Conservation (phyloP, 2,113 vertebrate species). For the Perca flavescens region DNA sequence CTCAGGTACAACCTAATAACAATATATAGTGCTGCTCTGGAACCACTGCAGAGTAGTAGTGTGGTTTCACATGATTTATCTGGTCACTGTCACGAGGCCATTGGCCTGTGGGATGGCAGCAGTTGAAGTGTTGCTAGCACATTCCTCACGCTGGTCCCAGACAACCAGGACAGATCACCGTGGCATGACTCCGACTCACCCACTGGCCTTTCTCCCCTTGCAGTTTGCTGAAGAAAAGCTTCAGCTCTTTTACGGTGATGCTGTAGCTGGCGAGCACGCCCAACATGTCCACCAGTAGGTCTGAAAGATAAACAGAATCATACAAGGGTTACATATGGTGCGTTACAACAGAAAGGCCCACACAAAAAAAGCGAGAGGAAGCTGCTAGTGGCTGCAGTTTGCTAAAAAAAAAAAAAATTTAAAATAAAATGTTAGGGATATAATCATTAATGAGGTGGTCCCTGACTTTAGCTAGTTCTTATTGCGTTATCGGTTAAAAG, state of each 20-base stretch:
- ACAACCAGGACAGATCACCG: conserved; percentile 44
- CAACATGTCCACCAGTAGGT: conserved; percentile 97
- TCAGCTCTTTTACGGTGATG: conserved; percentile 96
- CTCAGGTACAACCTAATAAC: background rate
- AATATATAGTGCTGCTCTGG: conserved; percentile 7
- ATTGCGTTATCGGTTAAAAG: background rate
- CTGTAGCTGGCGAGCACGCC: conserved; percentile 97
- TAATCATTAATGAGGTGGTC: background rate
- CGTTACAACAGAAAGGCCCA: conserved; percentile 1
- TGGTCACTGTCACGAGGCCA: conserved; percentile 27
- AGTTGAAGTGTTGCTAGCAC: conserved; percentile 42
- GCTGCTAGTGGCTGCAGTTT: background rate
- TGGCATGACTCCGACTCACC: conserved; percentile 85
- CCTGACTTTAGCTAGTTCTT: background rate
- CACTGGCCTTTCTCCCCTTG: conserved; percentile 96
- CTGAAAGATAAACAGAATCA: conserved; percentile 76
- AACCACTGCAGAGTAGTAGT: background rate
- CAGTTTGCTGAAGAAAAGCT: conserved; percentile 98
- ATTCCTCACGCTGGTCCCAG: conserved; percentile 64
- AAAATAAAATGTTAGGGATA: background rate
- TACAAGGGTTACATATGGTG: background rate
- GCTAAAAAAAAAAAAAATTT: too few species aligned
- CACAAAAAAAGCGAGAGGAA: conserved; percentile 2
- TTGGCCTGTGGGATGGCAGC: conserved; percentile 37
- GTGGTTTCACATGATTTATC: conserved; percentile 54